Percentiles rank a stretch among this genome's conserved stretches.
These are phyloP conservation scores for Brienomyrus longianalis DNA, from an alignment of 2,113 vertebrate genomes.

Conservation along the genomic window DNA sequence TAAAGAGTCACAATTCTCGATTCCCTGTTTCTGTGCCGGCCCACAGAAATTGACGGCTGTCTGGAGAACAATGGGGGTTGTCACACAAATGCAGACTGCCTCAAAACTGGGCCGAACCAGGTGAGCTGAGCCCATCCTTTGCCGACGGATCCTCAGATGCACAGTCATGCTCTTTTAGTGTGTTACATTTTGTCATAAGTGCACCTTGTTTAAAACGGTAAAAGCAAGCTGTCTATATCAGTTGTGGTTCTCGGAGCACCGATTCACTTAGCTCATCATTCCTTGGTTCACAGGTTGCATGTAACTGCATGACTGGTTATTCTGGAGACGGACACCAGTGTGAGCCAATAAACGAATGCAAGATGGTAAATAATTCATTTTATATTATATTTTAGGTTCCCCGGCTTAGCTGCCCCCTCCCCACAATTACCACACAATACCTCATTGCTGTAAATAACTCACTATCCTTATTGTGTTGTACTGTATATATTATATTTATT, in stretches of 20 bases:
- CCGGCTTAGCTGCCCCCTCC: not conserved
- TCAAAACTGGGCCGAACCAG: constrained; percentile 70
- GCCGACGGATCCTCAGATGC: not conserved
- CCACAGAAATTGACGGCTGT: constrained; percentile 77
- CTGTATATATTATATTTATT: not conserved
- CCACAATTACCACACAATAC: not conserved
- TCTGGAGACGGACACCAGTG: constrained; percentile 68
- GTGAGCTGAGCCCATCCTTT: constrained; percentile 53
- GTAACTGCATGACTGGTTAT: constrained; percentile 70
- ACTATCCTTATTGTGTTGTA: not conserved
- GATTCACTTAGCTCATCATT: not conserved
- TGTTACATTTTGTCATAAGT: not conserved
- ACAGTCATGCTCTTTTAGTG: not conserved
- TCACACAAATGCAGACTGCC: constrained; percentile 65
- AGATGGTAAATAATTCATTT: constrained; percentile 51
- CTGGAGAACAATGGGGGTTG: constrained; percentile 75
- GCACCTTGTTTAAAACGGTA: not conserved
- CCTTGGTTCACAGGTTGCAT: constrained; percentile 66
- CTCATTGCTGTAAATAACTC: not conserved
- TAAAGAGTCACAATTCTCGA: not conserved
- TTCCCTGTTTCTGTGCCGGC: constrained; percentile 3
- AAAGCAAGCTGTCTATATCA: not conserved
- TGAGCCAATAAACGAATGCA: constrained; percentile 68
- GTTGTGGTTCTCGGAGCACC: not conserved
- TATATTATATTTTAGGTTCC: not conserved